These are phyloP conservation scores for Drosophila tristis DNA, from an alignment of 1,140 invertebrate species.

Conservation along the genomic window DNA sequence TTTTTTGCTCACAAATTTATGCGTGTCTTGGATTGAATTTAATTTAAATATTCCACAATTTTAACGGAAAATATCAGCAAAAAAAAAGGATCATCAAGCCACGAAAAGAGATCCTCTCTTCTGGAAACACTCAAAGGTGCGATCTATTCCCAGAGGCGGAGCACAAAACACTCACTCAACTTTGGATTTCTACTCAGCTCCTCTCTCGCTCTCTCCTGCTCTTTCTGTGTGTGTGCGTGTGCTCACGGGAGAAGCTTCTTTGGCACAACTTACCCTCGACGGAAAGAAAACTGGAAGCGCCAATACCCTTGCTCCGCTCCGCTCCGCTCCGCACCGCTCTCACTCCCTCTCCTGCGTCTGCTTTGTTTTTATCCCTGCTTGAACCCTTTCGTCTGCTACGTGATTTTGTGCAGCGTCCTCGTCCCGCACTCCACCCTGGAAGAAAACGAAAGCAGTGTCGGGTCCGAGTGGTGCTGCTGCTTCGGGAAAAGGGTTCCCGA, in stretches of 20 bases:
- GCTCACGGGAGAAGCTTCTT: conserved; percentile 21
- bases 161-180: conserved; percentile 51
- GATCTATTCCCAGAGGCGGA: conserved; percentile 52
- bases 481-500: conserved; percentile 65
- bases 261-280: conserved; percentile 55
- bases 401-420: conserved; percentile 66
- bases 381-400: conserved; percentile 69
- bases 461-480: conserved; percentile 8
- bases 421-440: conserved; percentile 55
- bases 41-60: conserved; percentile 45
- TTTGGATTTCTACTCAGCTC: background rate
- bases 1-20: conserved; percentile 21
- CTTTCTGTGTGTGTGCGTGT: background rate
- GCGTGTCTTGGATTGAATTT: conserved; percentile 16
- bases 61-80: conserved; percentile 59
- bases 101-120: conserved; percentile 36
- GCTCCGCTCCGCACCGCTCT: conserved; percentile 11
- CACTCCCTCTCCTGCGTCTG: conserved; percentile 10
- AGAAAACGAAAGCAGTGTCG: conserved; percentile 61
- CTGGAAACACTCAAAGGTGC: conserved; percentile 8
- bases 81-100: conserved; percentile 32
- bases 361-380: conserved; percentile 36
- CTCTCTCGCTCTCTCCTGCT: background rate
- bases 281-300: conserved; percentile 36
- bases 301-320: conserved; percentile 38